Evolutionary conservation across 1,140 invertebrate genomes (phyloP), one percentile per base, ranked within the genome.

Genomic region (Prorops nasuta): DNA sequence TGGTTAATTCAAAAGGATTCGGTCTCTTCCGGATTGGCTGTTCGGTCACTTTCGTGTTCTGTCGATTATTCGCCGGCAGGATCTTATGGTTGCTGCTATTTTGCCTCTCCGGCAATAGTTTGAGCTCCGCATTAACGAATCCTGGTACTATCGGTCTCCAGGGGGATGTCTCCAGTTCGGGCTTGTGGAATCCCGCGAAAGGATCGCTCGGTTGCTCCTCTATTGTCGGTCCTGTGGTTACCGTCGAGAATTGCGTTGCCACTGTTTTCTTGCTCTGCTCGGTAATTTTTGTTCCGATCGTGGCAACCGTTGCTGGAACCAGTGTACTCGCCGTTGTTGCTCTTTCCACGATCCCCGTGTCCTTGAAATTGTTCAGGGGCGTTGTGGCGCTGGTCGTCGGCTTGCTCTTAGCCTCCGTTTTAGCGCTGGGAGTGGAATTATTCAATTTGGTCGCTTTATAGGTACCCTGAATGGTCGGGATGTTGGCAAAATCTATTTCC

Each of bases 401-500:
- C 17, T 64, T 51, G 8, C 66, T 59, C 14, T 58, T 64, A 15
- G 51, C 48, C 48, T 58, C 69, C 0, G 58, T 67, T 22, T 63
- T 60, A 38, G 63, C 58, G 2, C 65, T 69, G 21, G 68, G 70
- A 21, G 58, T 58, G 35, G 58, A 42, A 17, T 52, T 40, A 59
- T 75, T 72, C 3, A 72, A 51, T 52, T 72, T 77, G 0, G 74
- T 77, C 2, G 66, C 79, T 46, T 65, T 77, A 40, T 78, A 78
- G 1, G 66, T 74, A n/a, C 78, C 74, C 54, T 73, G 72, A 49
- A 76, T 74, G 8, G 68, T 74, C 6, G 73, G 74, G 32, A 73
- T 71, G 15, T 74, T 74, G n/a, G 49, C 67, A 20, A 76, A 71
- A 21, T 77, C 73, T 32, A 75, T 67, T n/a, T 74, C 69, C 0